A percentile compares a stretch with the other conserved stretches of the same genome.
Evolutionary conservation across 2,888 invertebrate genomes (phyloP).

Genomic region (Archips crataeganus): DNA sequence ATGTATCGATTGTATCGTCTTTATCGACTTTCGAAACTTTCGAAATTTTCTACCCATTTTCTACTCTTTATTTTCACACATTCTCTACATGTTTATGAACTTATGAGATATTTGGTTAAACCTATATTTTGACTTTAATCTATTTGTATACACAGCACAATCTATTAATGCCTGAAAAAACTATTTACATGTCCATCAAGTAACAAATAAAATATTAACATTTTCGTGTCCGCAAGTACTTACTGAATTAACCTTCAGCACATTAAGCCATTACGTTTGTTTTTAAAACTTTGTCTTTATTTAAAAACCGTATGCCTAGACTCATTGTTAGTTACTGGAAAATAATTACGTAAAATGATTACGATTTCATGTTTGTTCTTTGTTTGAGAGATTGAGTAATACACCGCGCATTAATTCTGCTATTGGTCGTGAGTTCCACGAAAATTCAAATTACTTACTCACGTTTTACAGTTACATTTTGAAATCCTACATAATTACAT

Average conservation of each 20-base stretch:
- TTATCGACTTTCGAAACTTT: no score
- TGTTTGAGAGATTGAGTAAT: background rate
- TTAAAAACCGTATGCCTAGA: background rate
- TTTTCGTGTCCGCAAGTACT: background rate
- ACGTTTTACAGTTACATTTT: conserved; percentile 4
- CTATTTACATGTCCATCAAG: background rate
- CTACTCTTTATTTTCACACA: no score
- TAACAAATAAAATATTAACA: background rate
- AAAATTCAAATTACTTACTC: conserved; percentile 20
- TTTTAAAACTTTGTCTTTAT: background rate
- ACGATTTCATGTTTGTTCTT: background rate
- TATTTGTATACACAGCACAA: no score
- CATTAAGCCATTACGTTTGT: background rate
- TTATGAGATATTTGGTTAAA: no score
- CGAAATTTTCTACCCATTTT: no score
- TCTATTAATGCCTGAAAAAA: no score
- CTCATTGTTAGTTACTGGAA: conserved; percentile 1
- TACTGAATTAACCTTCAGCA: background rate
- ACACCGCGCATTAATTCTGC: conserved; percentile 12
- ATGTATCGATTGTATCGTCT: no score
- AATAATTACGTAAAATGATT: conserved; percentile 4
- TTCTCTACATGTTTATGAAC: no score
- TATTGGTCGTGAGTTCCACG: background rate
- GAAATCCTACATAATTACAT: conserved; percentile 1
- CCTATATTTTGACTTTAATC: no score